phyloP scores from a whole-genome alignment of 1,140 invertebrate genomes.

The Thalassaphorura encarpata region DNA sequence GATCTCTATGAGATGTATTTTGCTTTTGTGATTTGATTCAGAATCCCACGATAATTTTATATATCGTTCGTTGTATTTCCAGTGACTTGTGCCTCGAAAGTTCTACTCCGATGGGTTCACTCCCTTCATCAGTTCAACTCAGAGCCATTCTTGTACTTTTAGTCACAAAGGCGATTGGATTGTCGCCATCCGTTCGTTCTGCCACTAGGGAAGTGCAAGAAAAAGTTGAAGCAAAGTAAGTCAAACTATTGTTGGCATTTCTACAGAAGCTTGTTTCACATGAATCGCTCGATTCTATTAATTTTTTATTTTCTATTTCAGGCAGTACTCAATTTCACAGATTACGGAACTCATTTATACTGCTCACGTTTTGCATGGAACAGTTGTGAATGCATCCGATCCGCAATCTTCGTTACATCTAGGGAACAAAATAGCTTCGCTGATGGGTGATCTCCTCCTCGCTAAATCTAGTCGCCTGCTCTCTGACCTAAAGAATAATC shows the following conservation, averaged over 20 bases:
- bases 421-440: slow-evolving; percentile 22
- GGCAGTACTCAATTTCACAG: slow-evolving; percentile 14
- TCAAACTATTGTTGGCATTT: background rate
- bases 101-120: background rate
- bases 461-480: slow-evolving; percentile 15
- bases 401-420: slow-evolving; percentile 3
- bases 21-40: too few relatives aligned
- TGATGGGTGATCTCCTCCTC: slow-evolving; percentile 23
- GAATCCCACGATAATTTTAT: too few relatives aligned
- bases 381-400: slow-evolving; percentile 9
- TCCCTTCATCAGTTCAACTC: slow-evolving; percentile 3
- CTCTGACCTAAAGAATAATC: slow-evolving; percentile 5
- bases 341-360: slow-evolving; percentile 20
- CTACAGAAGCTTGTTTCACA: background rate
- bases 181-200: background rate
- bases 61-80: too few relatives aligned
- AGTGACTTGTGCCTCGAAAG: too few relatives aligned
- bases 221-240: slow-evolving; percentile 11
- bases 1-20: too few relatives aligned
- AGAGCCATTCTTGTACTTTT: slow-evolving; percentile 13
- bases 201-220: background rate
- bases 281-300: background rate
- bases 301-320: background rate
- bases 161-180: slow-evolving; percentile 12
- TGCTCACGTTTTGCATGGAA: slow-evolving; percentile 11